A percentile compares a stretch with the other conserved stretches of the same genome.
phyloP scores from a whole-genome alignment of 2,797 vertebrate species.

The Hypotaenidia okinawae region DNA sequence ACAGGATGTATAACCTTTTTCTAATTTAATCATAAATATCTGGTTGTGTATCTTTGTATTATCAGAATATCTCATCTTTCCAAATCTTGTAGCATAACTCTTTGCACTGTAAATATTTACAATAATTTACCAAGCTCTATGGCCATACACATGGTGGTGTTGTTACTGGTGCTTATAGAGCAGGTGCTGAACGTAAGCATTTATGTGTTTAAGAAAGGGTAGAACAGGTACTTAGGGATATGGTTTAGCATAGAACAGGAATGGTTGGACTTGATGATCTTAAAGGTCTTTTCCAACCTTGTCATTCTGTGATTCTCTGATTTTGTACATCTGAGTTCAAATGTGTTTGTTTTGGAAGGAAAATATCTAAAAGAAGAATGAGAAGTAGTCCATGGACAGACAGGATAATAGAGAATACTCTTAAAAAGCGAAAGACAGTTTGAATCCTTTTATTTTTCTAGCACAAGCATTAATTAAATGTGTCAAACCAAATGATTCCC shows the following conservation, averaged over 20 bases:
- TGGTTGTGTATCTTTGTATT: not conserved
- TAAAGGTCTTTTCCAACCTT: too few species aligned
- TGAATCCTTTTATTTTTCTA: not conserved
- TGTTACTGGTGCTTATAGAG: not conserved
- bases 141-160: not conserved
- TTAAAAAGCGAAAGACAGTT: not conserved
- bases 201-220: not conserved
- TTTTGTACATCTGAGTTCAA: not conserved
- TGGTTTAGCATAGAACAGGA: too few species aligned
- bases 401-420: not conserved
- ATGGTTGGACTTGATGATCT: too few species aligned
- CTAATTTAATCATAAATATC: not conserved
- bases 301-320: too few species aligned
- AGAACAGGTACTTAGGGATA: too few species aligned
- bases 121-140: not conserved
- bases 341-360: not conserved
- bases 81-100: not conserved
- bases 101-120: not conserved
- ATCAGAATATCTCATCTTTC: not conserved
- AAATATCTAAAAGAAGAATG: not conserved
- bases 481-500: not conserved
- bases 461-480: not conserved
- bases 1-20: not conserved
- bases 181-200: not conserved
- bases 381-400: not conserved